Evolutionary conservation across 2,888 invertebrate genomes (phyloP), one percentile per base, ranked within the genome.

Genomic region (Lasioglossum morio): DNA sequence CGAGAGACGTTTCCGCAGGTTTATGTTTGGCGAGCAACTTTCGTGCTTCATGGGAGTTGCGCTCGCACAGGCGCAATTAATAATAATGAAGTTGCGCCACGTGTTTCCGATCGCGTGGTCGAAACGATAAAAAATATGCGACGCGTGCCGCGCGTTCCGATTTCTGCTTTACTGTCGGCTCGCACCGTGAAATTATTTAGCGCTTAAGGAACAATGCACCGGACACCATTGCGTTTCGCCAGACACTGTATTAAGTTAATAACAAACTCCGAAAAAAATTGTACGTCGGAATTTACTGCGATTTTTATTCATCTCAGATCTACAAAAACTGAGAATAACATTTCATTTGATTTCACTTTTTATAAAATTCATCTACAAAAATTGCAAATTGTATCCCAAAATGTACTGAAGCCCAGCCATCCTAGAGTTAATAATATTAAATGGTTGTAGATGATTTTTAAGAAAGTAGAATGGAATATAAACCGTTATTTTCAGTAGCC

Each of bases 51-150:
- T 60, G 73, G 66, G 66, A 19, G 37, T 5, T 46, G 46, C 46
- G 46, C 66, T 23, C n/a, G 46, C n/a, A 70, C 48, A 43, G 57
- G 60, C 10, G 74, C 60, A 23, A 34, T 34, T 69, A 69, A 70
- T 77, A 74, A 70, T 82, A 84, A 84, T 84, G 77, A 84, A 84
- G 77, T 70, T 74, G 84, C 84, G 19, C 77, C 84, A 74, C 73
- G 48, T 84, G 84, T 82, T 84, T 14, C n/a, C 82, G 84, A 82
- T 77, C 82, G 84, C 53, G 34, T 69, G 72, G 19, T 30, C 23
- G 34, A 48, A 77, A 74, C 57, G 82, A 74, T 83, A 78, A 84
- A 83, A 84, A 78, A 78, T 72, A 60, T 27, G 60, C 66, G 48
- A 34, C 78, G 34, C 23, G 82, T 66, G 77, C 66, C 27, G 46